A percentile compares a stretch with the other conserved stretches of the same genome.
phyloP scores from a whole-genome alignment of 64 coral and sea anemone genomes.

The Exaiptasia diaphana region DNA sequence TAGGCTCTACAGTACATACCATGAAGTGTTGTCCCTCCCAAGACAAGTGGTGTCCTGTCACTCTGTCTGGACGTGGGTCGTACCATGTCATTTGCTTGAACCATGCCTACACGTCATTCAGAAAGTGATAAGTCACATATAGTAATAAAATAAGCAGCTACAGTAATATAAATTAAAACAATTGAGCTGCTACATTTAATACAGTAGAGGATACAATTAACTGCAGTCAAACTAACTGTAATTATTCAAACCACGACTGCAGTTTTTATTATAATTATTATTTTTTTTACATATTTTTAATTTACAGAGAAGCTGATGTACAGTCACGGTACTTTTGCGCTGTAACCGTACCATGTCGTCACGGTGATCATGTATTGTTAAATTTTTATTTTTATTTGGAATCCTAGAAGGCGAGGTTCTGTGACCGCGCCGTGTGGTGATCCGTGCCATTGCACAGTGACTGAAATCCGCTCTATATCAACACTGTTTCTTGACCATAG shows the following conservation, averaged over 20 bases:
- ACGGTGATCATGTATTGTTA: too few relatives aligned
- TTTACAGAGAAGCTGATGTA: too few relatives aligned
- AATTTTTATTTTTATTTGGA: too few relatives aligned
- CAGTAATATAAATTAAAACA: background rate
- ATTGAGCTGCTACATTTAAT: background rate
- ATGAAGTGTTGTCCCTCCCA: constrained; percentile 50
- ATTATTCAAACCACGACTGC: background rate
- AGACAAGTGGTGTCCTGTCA: constrained; percentile 47
- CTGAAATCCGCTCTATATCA: background rate
- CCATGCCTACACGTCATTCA: constrained; percentile 16
- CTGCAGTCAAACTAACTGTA: background rate
- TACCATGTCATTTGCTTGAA: constrained; percentile 54
- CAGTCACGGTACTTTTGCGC: too few relatives aligned
- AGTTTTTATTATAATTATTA: background rate
- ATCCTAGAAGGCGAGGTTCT: too few relatives aligned
- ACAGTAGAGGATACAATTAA: background rate
- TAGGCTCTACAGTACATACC: constrained; percentile 20
- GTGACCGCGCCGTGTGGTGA: background rate
- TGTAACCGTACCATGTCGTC: too few relatives aligned
- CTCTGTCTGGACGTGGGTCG: constrained; percentile 43
- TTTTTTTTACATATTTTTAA: background rate
- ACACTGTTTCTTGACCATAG: background rate
- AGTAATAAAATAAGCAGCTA: background rate
- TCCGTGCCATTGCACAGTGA: background rate
- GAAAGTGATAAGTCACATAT: too few relatives aligned